Evolutionary conservation across 2,888 invertebrate species (phyloP).

Genomic region (Tryphoninae sp.): DNA sequence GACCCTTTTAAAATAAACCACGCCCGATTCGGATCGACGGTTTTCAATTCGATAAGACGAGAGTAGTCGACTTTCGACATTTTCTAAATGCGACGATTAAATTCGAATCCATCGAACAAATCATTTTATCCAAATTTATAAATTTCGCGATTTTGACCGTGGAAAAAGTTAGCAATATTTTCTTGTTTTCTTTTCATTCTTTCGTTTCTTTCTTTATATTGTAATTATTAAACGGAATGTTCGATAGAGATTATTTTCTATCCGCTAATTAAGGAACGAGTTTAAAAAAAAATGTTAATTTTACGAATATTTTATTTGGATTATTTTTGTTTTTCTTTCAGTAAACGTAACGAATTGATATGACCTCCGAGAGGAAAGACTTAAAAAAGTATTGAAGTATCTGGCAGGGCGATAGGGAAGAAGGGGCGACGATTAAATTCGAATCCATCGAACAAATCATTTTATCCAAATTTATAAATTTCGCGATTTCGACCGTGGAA

Average conservation of each 20-base stretch:
- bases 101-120: background rate
- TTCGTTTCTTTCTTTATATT: background rate
- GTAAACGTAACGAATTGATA: conserved; percentile 64
- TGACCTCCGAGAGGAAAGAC: conserved; percentile 58
- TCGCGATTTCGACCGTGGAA: background rate
- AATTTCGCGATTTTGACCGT: background rate
- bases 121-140: background rate
- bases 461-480: background rate
- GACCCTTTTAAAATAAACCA: background rate
- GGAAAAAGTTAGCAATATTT: background rate
- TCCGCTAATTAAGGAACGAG: too few species aligned
- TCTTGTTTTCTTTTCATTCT: background rate
- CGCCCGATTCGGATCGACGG: too few species aligned
- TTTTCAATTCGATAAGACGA: too few species aligned
- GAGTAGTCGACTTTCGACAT: background rate
- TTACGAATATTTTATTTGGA: background rate
- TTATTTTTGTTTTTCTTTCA: conserved; percentile 62
- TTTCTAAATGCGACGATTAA: background rate
- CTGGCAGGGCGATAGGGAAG: conserved; percentile 15
- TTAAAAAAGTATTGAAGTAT: conserved; percentile 43
- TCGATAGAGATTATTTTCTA: background rate
- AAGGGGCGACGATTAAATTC: conserved; percentile 11
- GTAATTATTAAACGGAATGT: background rate
- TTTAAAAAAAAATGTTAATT: background rate
- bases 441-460: background rate